These are phyloP conservation scores for Fragum sueziense DNA, from an alignment of 2,888 invertebrate species.

Conservation along the genomic window DNA sequence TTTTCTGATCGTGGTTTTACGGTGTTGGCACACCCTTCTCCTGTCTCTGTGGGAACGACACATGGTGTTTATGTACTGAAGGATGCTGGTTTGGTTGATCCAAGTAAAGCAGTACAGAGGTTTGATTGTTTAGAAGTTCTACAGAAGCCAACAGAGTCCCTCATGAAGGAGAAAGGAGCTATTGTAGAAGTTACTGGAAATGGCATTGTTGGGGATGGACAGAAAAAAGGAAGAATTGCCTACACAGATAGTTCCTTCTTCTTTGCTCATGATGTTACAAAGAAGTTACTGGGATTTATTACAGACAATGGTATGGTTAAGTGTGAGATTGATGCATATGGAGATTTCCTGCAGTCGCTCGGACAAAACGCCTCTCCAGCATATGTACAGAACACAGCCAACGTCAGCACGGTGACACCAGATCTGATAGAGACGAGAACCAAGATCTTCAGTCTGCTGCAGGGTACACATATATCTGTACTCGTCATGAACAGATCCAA, in stretches of 20 bases:
- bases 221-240: constrained; percentile 70
- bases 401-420: constrained; percentile 72
- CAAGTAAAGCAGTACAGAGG: constrained; percentile 64
- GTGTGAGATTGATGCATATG: constrained; percentile 83
- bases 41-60: constrained; percentile 80
- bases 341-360: constrained; percentile 83
- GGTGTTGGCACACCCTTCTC: constrained; percentile 83
- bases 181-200: constrained; percentile 67
- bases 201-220: constrained; percentile 65
- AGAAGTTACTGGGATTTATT: constrained; percentile 78
- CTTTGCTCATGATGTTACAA: constrained; percentile 80
- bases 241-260: constrained; percentile 84
- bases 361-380: constrained; percentile 76
- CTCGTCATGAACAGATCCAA: constrained; percentile 81
- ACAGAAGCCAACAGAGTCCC: constrained; percentile 82
- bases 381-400: constrained; percentile 76
- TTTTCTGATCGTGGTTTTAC: constrained; percentile 80
- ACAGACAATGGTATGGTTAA: constrained; percentile 73
- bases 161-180: constrained; percentile 81
- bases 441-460: constrained; percentile 76
- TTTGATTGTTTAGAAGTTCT: constrained; percentile 81
- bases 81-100: constrained; percentile 63
- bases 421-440: constrained; percentile 73
- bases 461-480: constrained; percentile 75
- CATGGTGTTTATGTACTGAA: constrained; percentile 83